phyloP scores from a whole-genome alignment of 2,888 invertebrate species.

The Heliconius ismenius region DNA sequence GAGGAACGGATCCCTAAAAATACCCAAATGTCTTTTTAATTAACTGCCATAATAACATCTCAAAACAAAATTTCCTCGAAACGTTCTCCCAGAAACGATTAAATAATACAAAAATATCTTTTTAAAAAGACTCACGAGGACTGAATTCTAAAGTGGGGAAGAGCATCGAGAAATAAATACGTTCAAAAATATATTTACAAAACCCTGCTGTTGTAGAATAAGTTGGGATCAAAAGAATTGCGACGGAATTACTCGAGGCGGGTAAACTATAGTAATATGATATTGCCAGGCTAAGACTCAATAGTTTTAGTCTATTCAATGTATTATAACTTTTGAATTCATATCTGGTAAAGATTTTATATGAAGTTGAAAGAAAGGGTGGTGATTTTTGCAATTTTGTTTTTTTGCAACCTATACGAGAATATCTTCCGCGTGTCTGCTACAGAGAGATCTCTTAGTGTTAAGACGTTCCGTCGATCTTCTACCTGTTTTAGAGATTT shows the following conservation, averaged over 20 bases:
- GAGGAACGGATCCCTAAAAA: neutral
- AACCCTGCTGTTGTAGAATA: conserved; percentile 36
- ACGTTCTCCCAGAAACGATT: conserved; percentile 1
- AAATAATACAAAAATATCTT: conserved; percentile 12
- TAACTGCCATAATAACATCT: neutral
- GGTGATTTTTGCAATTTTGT: neutral
- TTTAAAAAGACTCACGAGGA: conserved; percentile 12
- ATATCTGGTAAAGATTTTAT: conserved; percentile 2
- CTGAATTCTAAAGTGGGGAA: conserved; percentile 21
- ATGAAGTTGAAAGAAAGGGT: neutral
- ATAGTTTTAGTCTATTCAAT: conserved; percentile 36
- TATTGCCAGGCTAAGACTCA: conserved; percentile 41
- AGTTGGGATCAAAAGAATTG: conserved; percentile 44
- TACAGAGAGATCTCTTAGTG: no score
- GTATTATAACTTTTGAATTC: conserved; percentile 4
- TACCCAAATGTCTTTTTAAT: neutral
- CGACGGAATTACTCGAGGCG: conserved; percentile 38
- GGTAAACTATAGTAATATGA: conserved; percentile 38
- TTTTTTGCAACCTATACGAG: neutral
- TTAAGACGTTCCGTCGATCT: no score
- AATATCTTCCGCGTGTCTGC: neutral
- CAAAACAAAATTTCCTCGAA: neutral
- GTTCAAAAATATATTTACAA: conserved; percentile 34
- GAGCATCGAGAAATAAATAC: conserved; percentile 31
- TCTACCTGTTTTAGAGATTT: no score